Evolutionary conservation across 2,113 vertebrate genomes (phyloP).

Genomic region (Laticauda laticaudata): DNA sequence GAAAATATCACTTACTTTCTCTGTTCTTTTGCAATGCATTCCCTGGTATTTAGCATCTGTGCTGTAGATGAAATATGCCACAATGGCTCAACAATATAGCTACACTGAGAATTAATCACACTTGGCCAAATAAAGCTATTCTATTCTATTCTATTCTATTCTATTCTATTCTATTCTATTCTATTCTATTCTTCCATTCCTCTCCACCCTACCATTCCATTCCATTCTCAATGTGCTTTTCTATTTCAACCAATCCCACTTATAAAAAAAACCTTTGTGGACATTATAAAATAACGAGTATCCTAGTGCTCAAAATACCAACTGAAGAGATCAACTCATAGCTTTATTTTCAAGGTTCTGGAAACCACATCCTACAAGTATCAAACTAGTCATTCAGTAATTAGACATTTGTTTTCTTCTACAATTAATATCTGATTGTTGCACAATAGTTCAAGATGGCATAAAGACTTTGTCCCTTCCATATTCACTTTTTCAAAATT

Average conservation of each 20-base stretch:
- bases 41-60: not conserved
- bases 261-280: not conserved
- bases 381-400: conserved; percentile 16
- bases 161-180: no score
- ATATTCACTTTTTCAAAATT: not conserved
- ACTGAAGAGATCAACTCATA: not conserved
- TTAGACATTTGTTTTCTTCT: not conserved
- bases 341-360: not conserved
- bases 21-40: not conserved
- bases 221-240: not conserved
- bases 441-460: not conserved
- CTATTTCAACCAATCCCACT: not conserved
- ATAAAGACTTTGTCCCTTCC: not conserved
- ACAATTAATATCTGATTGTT: conserved; percentile 2
- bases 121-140: not conserved
- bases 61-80: not conserved
- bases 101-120: not conserved
- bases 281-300: not conserved
- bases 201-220: no score
- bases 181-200: no score
- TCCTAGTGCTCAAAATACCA: not conserved
- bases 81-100: not conserved
- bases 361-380: not conserved
- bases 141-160: no score
- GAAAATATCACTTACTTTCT: not conserved